Evolutionary conservation across 2,113 vertebrate species (phyloP), one percentile per base, ranked within the genome.

Genomic region (Sitta europaea): DNA sequence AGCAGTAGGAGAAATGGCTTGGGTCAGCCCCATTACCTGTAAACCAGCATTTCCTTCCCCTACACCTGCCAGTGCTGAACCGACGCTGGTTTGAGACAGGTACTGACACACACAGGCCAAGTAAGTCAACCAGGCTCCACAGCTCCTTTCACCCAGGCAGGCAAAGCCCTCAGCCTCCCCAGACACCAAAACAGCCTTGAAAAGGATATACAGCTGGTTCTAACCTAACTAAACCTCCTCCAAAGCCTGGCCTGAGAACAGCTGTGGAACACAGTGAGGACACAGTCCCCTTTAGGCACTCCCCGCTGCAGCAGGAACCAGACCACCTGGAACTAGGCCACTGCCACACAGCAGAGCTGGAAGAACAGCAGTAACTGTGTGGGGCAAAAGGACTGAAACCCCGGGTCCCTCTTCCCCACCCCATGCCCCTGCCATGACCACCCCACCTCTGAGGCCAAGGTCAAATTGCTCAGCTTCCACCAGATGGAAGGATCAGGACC

Each of bases 381-480:
- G 1, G 63, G 35, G 29, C 14, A 6, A 18, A 18, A 24, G 50
- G 36, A 63, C 19, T 2, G 2, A 25, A 47, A 19, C 12, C 5
- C 18, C 0, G 0, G 16, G 15, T 14, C 23, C n/a, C 50, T 62
- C 38, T 22, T 53, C 45, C 55, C 47, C 28, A 25, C 55, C 50
- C 38, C 1, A 0, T 7, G 1, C 35, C 35, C 43, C 43, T 14
- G 55, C 55, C 29, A 54, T 14, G 31, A 53, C 8, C 31, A 20
- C 66, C 38, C 65, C 31, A 24, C 67, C 80, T 79, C 25, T 11
- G 45, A 72, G 58, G 73, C 36, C 2, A 9, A 93, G 50, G 67
- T 38, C 61, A 59, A 9, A 40, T 48, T 45, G 78, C 86, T 92
- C 85, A 11, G 12, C 51, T 85, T 77, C 31, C 17, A 48, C 31